Percentiles rank a stretch among this genome's conserved stretches.
These are phyloP conservation scores for Bicyclus anynana DNA, from an alignment of 1,140 invertebrate genomes.

Conservation along the genomic window DNA sequence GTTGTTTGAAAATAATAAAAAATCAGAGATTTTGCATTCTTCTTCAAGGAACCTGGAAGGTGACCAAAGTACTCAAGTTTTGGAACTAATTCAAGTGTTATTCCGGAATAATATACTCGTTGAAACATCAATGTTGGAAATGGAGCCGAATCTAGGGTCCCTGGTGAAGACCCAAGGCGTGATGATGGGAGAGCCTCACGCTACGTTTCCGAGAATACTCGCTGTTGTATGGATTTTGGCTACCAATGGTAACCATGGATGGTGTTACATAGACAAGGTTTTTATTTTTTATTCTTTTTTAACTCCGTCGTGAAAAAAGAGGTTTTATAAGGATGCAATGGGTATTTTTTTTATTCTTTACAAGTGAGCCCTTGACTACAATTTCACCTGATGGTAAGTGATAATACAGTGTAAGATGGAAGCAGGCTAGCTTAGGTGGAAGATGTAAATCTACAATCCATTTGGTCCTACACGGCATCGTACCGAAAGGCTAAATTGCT, in stretches of 20 bases:
- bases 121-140: constrained; percentile 47
- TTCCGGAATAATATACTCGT: constrained; percentile 47
- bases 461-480: too few species aligned
- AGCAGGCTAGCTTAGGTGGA: too few species aligned
- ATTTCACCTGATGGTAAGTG: too few species aligned
- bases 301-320: background rate
- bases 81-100: constrained; percentile 43
- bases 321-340: too few species aligned
- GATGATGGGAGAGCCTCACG: constrained; percentile 59
- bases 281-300: background rate
- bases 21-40: background rate
- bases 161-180: constrained; percentile 49
- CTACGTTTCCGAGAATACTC: constrained; percentile 56
- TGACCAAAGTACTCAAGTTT: constrained; percentile 43
- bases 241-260: constrained; percentile 47
- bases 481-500: too few species aligned
- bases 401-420: too few species aligned
- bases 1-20: too few species aligned
- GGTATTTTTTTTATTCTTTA: too few species aligned
- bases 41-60: constrained; percentile 52
- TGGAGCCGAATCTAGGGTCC: constrained; percentile 50
- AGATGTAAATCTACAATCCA: too few species aligned
- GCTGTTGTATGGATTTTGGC: constrained; percentile 49
- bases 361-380: too few species aligned
- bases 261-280: constrained; percentile 57